These are phyloP conservation scores for Psittacula echo DNA, from an alignment of 2,797 vertebrate genomes.

Conservation along the genomic window DNA sequence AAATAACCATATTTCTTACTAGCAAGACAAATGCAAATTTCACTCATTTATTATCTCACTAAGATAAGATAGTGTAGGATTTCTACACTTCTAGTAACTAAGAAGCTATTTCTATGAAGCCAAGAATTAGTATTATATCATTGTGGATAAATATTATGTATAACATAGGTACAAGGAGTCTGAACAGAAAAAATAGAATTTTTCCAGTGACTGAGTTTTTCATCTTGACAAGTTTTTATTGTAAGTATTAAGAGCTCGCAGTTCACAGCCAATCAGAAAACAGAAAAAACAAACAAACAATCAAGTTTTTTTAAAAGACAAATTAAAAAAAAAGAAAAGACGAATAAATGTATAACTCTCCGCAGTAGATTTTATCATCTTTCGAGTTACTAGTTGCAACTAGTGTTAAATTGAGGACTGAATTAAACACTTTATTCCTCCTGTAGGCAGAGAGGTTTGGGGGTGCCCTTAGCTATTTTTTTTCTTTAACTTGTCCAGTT, in stretches of 20 bases:
- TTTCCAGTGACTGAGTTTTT: not conserved
- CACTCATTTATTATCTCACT: not conserved
- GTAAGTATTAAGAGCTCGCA: not conserved
- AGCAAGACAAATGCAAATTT: not conserved
- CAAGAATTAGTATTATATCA: not conserved
- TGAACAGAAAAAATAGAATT: accelerated
- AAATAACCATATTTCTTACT: not conserved
- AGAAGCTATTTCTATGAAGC: not conserved
- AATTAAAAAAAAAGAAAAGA: not conserved
- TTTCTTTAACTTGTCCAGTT: not conserved
- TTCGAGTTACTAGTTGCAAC: not conserved
- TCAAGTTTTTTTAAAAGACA: not conserved
- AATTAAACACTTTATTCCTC: not conserved
- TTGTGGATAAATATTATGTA: not conserved
- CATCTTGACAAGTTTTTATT: not conserved
- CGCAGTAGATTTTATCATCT: not conserved
- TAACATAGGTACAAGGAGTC: not conserved
- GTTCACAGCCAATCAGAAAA: not conserved
- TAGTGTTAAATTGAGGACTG: not conserved
- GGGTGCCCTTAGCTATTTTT: not conserved
- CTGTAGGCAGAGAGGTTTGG: accelerated
- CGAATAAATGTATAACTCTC: not conserved
- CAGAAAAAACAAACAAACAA: not conserved
- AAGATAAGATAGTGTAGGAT: not conserved
- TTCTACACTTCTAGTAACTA: not conserved